Percentiles rank a stretch among this genome's conserved stretches.
These are phyloP conservation scores for Pachymerium ferrugineum DNA, from an alignment of 2,888 invertebrate genomes.

Conservation along the genomic window DNA sequence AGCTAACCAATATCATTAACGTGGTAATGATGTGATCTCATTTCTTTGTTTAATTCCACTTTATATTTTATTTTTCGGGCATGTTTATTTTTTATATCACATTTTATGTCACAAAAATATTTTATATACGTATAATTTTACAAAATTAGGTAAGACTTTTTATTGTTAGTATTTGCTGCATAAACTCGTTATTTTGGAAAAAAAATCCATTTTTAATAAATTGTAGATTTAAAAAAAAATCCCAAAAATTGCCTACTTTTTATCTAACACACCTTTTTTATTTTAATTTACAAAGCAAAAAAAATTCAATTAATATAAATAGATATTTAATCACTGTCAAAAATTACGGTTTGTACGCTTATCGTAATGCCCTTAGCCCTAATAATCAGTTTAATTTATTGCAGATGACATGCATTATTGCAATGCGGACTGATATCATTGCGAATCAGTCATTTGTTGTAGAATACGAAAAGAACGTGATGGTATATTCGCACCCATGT, in stretches of 20 bases:
- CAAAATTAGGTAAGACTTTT: not conserved
- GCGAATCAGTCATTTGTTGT: constrained; percentile 64
- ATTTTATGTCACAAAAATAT: too few species aligned
- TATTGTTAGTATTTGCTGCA: too few species aligned
- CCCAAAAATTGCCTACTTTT: not conserved
- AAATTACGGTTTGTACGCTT: too few species aligned
- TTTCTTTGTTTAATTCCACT: too few species aligned
- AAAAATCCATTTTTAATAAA: not conserved
- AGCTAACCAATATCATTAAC: not conserved
- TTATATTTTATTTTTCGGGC: too few species aligned
- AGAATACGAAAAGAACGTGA: constrained; percentile 72
- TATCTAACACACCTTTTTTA: not conserved
- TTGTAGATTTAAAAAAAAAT: not conserved
- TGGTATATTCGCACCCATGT: constrained; percentile 65
- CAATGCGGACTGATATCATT: not conserved
- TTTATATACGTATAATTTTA: not conserved
- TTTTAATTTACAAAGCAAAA: not conserved
- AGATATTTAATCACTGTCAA: too few species aligned
- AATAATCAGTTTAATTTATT: not conserved
- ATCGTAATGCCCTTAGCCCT: not conserved
- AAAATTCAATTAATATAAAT: too few species aligned
- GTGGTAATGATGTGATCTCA: too few species aligned
- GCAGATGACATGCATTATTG: not conserved
- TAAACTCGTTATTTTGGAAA: not conserved
- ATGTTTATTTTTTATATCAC: too few species aligned